Evolutionary conservation across 1,140 invertebrate genomes (phyloP).

Genomic region (Samia ricini): DNA sequence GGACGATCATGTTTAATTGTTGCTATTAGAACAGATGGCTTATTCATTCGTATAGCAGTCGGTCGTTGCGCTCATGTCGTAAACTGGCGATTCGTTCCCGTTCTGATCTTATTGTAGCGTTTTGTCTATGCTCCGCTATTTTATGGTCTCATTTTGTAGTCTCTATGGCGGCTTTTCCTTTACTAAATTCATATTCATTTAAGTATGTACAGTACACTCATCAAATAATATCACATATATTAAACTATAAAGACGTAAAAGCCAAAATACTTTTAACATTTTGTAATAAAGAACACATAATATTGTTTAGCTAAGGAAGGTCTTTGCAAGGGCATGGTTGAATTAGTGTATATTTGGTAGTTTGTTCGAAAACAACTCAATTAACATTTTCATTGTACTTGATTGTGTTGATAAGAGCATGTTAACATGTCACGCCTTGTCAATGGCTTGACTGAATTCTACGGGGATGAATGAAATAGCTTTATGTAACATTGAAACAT

Average conservation of each 20-base stretch:
- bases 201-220: background rate
- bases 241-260: too few species aligned
- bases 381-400: conserved; percentile 47
- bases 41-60: conserved; percentile 77
- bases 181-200: conserved; percentile 7
- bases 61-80: conserved; percentile 72
- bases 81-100: conserved; percentile 75
- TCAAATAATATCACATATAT: too few species aligned
- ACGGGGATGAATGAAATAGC: conserved; percentile 1
- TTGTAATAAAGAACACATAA: background rate
- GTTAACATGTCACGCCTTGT: conserved; percentile 43
- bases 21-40: conserved; percentile 76
- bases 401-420: conserved; percentile 44
- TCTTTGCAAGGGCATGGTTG: conserved; percentile 13
- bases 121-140: conserved; percentile 75
- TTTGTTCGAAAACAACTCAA: conserved; percentile 42
- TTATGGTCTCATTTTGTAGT: conserved; percentile 73
- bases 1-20: conserved; percentile 74
- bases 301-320: background rate
- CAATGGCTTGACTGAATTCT: conserved; percentile 19
- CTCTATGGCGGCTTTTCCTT: conserved; percentile 33
- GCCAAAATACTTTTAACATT: background rate
- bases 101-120: conserved; percentile 76
- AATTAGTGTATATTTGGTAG: conserved; percentile 27
- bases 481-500: background rate